Percentiles rank a stretch among this genome's conserved stretches.
phyloP scores from a whole-genome alignment of 2,113 vertebrate genomes.

The Elaphurus davidianus region DNA sequence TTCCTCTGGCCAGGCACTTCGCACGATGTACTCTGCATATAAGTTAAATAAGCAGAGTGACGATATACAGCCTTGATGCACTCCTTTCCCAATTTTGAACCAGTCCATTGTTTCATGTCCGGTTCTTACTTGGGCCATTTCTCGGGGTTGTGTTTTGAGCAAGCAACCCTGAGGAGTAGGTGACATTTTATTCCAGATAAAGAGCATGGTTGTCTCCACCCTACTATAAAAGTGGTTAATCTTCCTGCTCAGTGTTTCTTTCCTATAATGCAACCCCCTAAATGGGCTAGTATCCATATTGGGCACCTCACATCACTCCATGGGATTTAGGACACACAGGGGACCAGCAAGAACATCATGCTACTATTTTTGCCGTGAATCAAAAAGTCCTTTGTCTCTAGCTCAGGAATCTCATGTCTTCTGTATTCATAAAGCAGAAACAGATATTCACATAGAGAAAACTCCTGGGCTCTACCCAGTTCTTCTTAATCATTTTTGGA shows the following conservation, averaged over 20 bases:
- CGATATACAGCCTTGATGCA: background rate
- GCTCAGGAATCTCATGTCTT: background rate
- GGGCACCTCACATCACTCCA: background rate
- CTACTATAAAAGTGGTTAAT: background rate
- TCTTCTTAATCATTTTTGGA: background rate
- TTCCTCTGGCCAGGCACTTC: rapidly evolving
- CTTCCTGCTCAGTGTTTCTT: background rate
- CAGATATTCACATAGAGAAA: background rate
- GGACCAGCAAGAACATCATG: background rate
- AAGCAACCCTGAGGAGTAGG: background rate
- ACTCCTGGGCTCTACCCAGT: background rate
- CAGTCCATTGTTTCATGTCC: background rate
- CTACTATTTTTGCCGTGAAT: background rate
- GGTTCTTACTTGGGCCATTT: background rate
- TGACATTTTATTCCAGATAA: background rate
- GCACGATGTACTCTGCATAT: background rate
- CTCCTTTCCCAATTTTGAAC: background rate
- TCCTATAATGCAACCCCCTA: background rate
- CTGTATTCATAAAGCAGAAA: background rate
- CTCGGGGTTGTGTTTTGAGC: background rate
- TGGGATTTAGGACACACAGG: background rate
- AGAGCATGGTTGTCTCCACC: background rate
- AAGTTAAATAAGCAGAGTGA: background rate
- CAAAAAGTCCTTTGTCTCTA: background rate
- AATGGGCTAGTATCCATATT: background rate